A percentile compares a stretch with the other conserved stretches of the same genome.
phyloP scores from a whole-genome alignment of 2,888 invertebrate genomes.

The Pachliopta kotzebuea region DNA sequence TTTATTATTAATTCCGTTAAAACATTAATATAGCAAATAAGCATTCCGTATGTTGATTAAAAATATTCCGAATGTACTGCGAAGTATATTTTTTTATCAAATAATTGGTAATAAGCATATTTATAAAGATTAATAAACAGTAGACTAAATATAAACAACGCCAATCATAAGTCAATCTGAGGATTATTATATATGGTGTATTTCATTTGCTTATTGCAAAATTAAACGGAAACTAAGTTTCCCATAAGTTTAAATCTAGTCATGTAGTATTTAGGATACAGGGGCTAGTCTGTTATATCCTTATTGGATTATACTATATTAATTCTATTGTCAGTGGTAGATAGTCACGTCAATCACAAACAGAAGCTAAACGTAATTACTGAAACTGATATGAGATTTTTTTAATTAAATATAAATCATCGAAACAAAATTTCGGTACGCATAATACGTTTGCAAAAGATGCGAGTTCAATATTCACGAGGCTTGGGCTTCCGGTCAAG shows the following conservation, averaged over 20 bases:
- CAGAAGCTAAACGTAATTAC: slow-evolving; percentile 19
- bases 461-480: too few relatives aligned
- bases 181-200: too few relatives aligned
- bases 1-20: background rate
- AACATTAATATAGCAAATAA: background rate
- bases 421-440: background rate
- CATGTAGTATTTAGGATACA: slow-evolving; percentile 38
- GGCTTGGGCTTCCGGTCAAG: too few relatives aligned
- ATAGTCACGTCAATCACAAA: background rate
- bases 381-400: slow-evolving; percentile 26
- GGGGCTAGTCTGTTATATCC: slow-evolving; percentile 38
- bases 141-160: slow-evolving; percentile 3
- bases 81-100: slow-evolving; percentile 24
- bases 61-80: background rate
- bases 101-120: background rate
- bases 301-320: slow-evolving; percentile 27
- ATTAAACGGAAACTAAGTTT: slow-evolving; percentile 32
- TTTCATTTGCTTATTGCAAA: background rate
- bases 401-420: slow-evolving; percentile 16
- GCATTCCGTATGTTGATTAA: slow-evolving; percentile 7
- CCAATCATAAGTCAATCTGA: slow-evolving; percentile 7
- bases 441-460: too few relatives aligned
- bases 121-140: slow-evolving; percentile 7
- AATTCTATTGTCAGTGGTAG: background rate
- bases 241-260: slow-evolving; percentile 34